Conservation (phyloP, 2,888 invertebrate genomes). For the Morinoia aosen region DNA sequence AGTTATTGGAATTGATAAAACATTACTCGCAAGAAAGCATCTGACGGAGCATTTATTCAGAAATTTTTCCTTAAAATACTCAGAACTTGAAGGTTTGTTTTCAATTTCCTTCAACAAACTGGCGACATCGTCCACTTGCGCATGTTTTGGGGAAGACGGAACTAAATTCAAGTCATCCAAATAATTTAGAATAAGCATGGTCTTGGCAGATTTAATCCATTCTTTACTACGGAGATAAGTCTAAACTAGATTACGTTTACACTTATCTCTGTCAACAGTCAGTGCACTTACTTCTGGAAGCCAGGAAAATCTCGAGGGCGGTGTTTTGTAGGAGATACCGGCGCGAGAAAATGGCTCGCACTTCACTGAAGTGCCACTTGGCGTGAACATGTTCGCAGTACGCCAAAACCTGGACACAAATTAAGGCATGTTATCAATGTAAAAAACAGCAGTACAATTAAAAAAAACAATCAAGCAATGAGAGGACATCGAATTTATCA, state of each 20-base stretch:
- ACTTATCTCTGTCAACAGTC: too few relatives aligned
- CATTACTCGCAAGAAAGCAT: too few relatives aligned
- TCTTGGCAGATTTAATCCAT: neutral
- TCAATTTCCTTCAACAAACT: too few relatives aligned
- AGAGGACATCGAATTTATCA: too few relatives aligned
- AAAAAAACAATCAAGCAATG: neutral
- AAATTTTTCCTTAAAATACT: too few relatives aligned
- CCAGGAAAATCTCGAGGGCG: slow-evolving; percentile 98
- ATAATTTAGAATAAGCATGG: neutral
- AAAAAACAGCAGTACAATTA: neutral
- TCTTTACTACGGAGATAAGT: neutral
- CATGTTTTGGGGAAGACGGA: too few relatives aligned
- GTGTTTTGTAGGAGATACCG: slow-evolving; percentile 96
- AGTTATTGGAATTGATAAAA: too few relatives aligned
- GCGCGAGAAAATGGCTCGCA: slow-evolving; percentile 97
- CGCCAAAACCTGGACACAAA: slow-evolving; percentile 85
- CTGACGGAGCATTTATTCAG: too few relatives aligned
- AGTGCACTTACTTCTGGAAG: slow-evolving; percentile 89
- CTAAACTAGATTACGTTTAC: too few relatives aligned
- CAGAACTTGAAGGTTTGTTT: too few relatives aligned
- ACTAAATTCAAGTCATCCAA: too few relatives aligned
- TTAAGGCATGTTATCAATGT: slow-evolving; percentile 61
- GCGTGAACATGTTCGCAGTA: slow-evolving; percentile 99
- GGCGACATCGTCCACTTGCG: too few relatives aligned
- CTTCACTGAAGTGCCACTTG: slow-evolving; percentile 99